phyloP scores from a whole-genome alignment of 2,888 invertebrate species.

The Epirrita christyi region DNA sequence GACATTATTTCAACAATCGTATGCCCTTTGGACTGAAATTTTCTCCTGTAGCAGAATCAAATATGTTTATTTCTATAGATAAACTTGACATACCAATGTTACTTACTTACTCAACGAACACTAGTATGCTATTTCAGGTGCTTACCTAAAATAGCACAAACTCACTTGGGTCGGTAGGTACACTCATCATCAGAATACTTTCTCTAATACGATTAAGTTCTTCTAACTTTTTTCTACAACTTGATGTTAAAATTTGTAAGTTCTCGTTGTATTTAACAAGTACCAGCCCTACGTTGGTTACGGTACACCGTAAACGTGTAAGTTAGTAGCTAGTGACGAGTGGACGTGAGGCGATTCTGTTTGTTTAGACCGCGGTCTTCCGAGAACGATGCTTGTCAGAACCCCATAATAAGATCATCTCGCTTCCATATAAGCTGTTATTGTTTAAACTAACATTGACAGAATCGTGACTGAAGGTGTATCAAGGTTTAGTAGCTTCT shows the following conservation, averaged over 20 bases:
- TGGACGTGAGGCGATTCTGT: conserved; percentile 76
- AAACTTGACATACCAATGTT: too few species aligned
- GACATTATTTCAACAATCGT: too few species aligned
- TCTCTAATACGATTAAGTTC: too few species aligned
- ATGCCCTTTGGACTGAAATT: too few species aligned
- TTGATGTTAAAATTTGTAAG: background rate
- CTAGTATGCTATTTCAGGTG: too few species aligned
- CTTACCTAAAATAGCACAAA: too few species aligned
- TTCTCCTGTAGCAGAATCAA: too few species aligned
- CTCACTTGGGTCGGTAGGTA: too few species aligned
- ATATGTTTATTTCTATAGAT: too few species aligned
- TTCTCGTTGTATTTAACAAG: conserved; percentile 2
- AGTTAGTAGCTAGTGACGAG: conserved; percentile 77
- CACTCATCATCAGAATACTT: too few species aligned
- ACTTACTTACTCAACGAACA: too few species aligned
- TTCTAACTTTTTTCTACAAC: too few species aligned
- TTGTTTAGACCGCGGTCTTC: conserved; percentile 70
- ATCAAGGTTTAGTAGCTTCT: conserved; percentile 7
- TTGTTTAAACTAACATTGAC: conserved; percentile 31
- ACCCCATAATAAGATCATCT: conserved; percentile 43
- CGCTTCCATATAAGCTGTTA: conserved; percentile 34
- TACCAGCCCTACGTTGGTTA: conserved; percentile 58
- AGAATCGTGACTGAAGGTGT: conserved; percentile 25
- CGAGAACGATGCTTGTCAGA: conserved; percentile 54
- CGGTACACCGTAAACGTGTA: conserved; percentile 69